Conservation (phyloP, 1,140 invertebrate genomes). For the Octopus sinensis region DNA sequence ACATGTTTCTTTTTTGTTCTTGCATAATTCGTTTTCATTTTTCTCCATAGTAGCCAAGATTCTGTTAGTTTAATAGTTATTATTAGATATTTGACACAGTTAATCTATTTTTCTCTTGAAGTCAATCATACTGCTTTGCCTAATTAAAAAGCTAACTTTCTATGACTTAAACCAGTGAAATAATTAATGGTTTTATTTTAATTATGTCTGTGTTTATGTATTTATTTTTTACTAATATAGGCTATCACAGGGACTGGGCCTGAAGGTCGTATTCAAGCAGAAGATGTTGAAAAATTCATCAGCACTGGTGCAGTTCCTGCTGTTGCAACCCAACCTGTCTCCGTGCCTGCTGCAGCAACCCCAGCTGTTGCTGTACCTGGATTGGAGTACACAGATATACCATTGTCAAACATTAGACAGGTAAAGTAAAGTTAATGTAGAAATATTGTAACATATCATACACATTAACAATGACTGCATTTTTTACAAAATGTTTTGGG, state of each 20-base stretch:
- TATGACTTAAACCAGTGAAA: no score
- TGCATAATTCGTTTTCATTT: no score
- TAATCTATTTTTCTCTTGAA: conserved; percentile 34
- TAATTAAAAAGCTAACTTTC: no score
- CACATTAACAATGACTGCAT: no score
- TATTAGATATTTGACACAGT: neutral
- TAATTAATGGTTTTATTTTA: no score
- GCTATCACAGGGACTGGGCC: conserved; percentile 73
- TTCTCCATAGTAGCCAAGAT: no score
- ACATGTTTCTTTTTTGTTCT: no score
- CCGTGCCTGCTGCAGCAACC: conserved; percentile 42
- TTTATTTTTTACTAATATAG: conserved; percentile 51
- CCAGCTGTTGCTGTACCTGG: conserved; percentile 35
- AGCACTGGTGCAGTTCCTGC: conserved; percentile 44
- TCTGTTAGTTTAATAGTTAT: neutral
- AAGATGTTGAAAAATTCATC: conserved; percentile 69
- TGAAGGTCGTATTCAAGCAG: conserved; percentile 81
- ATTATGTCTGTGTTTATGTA: no score
- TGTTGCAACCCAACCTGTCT: conserved; percentile 41
- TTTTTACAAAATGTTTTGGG: no score
- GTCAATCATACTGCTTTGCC: no score
- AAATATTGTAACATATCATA: no score
- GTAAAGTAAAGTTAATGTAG: conserved; percentile 32
- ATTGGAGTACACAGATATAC: conserved; percentile 72
- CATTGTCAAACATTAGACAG: conserved; percentile 81